Conservation (phyloP, 2,113 vertebrate species). For the Lycaon pictus region DNA sequence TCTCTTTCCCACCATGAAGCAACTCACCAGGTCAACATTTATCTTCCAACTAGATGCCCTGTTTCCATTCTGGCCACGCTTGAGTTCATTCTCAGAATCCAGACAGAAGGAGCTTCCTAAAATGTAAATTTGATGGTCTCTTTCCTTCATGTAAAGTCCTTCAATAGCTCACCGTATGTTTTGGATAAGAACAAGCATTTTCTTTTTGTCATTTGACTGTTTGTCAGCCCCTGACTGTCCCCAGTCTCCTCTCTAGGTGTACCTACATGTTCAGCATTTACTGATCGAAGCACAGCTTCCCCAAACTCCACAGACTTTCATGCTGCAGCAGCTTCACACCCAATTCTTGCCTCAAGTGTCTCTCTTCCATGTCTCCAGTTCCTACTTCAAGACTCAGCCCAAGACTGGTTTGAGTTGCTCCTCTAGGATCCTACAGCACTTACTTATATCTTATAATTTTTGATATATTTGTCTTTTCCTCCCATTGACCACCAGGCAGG, state of each 20-base stretch:
- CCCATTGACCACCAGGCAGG: background rate
- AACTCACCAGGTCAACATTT: background rate
- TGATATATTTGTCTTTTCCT: background rate
- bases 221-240: background rate
- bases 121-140: background rate
- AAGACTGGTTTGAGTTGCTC: background rate
- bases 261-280: background rate
- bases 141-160: constrained; percentile 13
- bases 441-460: background rate
- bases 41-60: background rate
- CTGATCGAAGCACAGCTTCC: background rate
- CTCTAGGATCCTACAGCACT: background rate
- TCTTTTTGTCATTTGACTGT: background rate
- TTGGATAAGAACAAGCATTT: background rate
- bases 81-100: background rate
- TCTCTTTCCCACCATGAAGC: background rate
- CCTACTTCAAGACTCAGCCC: constrained; percentile 34
- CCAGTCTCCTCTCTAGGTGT: background rate
- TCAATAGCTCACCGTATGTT: background rate
- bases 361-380: background rate
- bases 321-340: background rate
- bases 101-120: background rate
- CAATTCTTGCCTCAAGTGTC: background rate
- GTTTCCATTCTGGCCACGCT: background rate
- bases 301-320: background rate